Evolutionary conservation across 2,888 invertebrate genomes (phyloP).

Genomic region (Tipula helvola): DNA sequence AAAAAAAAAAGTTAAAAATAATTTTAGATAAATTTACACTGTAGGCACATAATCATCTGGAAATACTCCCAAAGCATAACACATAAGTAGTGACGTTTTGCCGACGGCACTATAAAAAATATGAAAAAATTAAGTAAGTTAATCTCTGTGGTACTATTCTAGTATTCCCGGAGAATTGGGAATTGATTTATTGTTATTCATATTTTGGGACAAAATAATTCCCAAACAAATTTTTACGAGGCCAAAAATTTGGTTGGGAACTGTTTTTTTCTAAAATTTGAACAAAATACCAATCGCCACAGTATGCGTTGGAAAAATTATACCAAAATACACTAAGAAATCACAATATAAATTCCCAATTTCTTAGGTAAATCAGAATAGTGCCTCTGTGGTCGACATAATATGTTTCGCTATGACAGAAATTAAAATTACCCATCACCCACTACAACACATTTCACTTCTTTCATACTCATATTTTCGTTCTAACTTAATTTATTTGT

Average conservation of each 20-base stretch:
- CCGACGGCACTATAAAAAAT: not conserved
- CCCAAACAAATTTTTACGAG: too few relatives aligned
- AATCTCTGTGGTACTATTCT: not conserved
- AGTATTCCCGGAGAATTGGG: too few relatives aligned
- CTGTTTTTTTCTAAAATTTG: too few relatives aligned
- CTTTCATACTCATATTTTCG: not conserved
- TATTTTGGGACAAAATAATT: too few relatives aligned
- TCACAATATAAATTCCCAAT: too few relatives aligned
- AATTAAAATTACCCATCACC: not conserved
- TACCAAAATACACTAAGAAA: too few relatives aligned
- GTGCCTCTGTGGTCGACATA: not conserved
- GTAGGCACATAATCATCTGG: not conserved
- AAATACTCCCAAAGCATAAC: not conserved
- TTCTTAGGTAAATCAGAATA: too few relatives aligned
- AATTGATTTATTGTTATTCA: too few relatives aligned
- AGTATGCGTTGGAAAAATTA: too few relatives aligned
- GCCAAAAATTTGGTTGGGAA: too few relatives aligned
- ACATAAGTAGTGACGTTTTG: not conserved
- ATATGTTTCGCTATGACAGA: not conserved
- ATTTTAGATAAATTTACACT: not conserved
- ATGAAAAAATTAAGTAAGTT: not conserved
- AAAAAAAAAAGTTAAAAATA: not conserved
- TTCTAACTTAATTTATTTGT: too few relatives aligned
- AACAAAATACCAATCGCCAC: too few relatives aligned
- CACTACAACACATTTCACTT: not conserved